Evolutionary conservation across 2,888 invertebrate genomes (phyloP), one percentile per base, ranked within the genome.

Genomic region (Saturnia pavonia): DNA sequence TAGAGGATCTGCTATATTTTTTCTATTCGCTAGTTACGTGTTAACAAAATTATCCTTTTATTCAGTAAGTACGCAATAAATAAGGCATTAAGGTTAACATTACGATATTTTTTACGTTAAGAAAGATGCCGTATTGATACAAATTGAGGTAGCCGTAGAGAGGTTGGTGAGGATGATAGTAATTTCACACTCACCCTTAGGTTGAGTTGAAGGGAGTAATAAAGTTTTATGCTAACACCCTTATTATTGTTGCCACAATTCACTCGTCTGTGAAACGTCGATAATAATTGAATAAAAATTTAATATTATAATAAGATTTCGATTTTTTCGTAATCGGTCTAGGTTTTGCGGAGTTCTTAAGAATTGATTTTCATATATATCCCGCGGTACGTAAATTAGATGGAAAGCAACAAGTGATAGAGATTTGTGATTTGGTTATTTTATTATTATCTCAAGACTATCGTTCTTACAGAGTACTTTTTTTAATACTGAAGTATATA

Each of bases 181-280:
- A 65, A 40, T 65, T 65, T 65, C 19, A n/a, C 19, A 40, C 19
- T 40, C 65, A 40, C 9, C 65, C 40, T 34, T 65, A n/a, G 40
- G 65, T 40, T 65, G 65, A 65, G 40, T 6, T 65, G 34, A 65
- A 65, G 7, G n/a, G 19, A 65, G 63, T 63, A 34, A 19, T 63
- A 34, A 45, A 60, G 43, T 43, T 70, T 70, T 60, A 34, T 34
- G 25, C 60, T 43, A 67, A 60, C 43, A 65, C 40, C 40, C 40
- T 65, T 65, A 65, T 60, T 60, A 14, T 19, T 19, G 19, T 19
- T 51, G 48, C 25, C 57, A 12, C 22, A 57, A 57, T 57, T 25
- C 25, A 57, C 57, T 57, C 25, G 25, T 14, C 22, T 25, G 25
- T 57, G 25, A 57, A 57, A 22, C 25, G 25, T n/a, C 6, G 34